phyloP scores from a whole-genome alignment of 2,797 vertebrate species.

The Yasuhikotakia modesta region DNA sequence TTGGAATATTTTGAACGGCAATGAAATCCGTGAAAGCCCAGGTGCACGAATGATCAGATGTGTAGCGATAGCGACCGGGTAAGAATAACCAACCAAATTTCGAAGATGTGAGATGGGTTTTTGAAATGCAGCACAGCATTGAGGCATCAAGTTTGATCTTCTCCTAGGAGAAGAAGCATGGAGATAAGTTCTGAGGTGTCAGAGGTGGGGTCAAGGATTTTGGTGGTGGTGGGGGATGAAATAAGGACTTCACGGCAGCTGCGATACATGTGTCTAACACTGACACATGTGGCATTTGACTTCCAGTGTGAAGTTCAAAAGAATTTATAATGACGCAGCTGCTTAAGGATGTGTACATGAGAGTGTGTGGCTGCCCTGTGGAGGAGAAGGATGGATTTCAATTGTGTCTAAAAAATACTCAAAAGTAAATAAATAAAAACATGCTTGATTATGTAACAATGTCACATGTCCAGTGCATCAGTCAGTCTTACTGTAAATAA shows the following conservation, averaged over 20 bases:
- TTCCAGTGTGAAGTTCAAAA: slow-evolving; percentile 83
- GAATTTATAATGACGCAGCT: slow-evolving; percentile 81
- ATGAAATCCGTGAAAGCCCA: slow-evolving; percentile 30
- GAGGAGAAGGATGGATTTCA: slow-evolving; percentile 54
- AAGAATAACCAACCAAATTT: not conserved
- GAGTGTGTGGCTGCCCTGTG: slow-evolving; percentile 32
- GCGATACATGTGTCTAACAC: slow-evolving; percentile 80
- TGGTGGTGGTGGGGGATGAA: slow-evolving; percentile 63
- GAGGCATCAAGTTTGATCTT: slow-evolving; percentile 11
- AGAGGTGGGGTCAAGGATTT: slow-evolving; percentile 33
- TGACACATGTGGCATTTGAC: slow-evolving; percentile 82
- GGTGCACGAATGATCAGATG: slow-evolving; percentile 19
- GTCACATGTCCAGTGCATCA: not conserved
- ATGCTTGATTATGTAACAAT: not conserved
- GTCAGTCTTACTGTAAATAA: not conserved
- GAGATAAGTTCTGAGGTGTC: slow-evolving; percentile 29
- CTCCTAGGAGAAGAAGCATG: slow-evolving; percentile 4
- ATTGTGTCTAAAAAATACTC: slow-evolving; percentile 11
- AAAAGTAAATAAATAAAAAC: not conserved
- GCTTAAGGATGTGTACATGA: slow-evolving; percentile 64
- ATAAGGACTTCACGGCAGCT: slow-evolving; percentile 75
- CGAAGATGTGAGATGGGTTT: slow-evolving; percentile 16
- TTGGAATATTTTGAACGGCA: slow-evolving; percentile 1
- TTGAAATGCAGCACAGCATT: slow-evolving; percentile 24
- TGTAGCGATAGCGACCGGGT: not conserved